Conservation (phyloP, 2,797 vertebrate genomes). For the Acipenser ruthenus region DNA sequence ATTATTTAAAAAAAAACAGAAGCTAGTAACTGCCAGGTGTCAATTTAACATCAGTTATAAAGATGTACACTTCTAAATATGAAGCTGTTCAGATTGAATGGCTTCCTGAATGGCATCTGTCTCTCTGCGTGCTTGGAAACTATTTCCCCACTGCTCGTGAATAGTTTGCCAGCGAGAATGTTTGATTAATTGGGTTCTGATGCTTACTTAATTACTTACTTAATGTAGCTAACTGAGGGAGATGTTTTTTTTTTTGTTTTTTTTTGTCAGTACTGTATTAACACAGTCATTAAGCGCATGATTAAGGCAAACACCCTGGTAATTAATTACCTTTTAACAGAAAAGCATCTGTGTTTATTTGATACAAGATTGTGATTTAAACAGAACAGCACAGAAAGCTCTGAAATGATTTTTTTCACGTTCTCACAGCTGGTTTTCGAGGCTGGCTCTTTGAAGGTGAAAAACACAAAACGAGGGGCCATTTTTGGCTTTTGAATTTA, state of each 20-base stretch:
- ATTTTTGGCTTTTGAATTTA: too few relatives aligned
- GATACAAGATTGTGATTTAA: background rate
- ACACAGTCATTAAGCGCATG: background rate
- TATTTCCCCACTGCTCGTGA: background rate
- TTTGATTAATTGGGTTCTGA: background rate
- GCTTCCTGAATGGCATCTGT: background rate
- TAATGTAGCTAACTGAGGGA: background rate
- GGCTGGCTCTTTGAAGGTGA: too few relatives aligned
- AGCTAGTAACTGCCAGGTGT: too few relatives aligned
- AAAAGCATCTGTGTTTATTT: conserved; percentile 1
- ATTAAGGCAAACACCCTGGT: background rate
- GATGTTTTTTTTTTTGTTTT: background rate
- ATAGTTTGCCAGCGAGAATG: background rate
- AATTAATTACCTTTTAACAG: conserved; percentile 1
- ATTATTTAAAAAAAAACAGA: too few relatives aligned
- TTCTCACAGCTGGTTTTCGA: background rate
- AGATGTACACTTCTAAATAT: too few relatives aligned
- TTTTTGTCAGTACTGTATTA: background rate
- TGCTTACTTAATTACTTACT: background rate
- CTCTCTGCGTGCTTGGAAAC: background rate
- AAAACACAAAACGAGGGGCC: too few relatives aligned
- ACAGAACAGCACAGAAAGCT: background rate
- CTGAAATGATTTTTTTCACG: background rate
- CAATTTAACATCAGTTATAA: too few relatives aligned
- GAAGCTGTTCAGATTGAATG: background rate